A percentile compares a stretch with the other conserved stretches of the same genome.
These are phyloP conservation scores for Tenebrosternarchus preto DNA, from an alignment of 2,113 vertebrate species.

Conservation along the genomic window DNA sequence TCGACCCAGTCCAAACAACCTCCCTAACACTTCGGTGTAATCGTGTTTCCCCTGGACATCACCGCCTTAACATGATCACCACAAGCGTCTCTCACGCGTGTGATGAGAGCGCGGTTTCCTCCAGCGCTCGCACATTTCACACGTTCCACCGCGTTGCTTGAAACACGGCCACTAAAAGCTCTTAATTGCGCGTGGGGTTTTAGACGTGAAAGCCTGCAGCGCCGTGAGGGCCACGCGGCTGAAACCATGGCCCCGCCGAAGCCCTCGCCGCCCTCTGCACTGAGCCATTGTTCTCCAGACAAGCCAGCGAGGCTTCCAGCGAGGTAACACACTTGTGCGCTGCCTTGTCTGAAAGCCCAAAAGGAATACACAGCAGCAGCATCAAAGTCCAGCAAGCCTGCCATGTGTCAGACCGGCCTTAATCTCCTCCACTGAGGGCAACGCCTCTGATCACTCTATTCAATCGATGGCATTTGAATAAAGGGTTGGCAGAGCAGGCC, in stretches of 20 bases:
- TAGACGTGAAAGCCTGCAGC: slow-evolving; percentile 72
- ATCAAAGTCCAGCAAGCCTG: slow-evolving; percentile 79
- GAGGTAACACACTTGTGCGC: slow-evolving; percentile 67
- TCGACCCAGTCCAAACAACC: not conserved
- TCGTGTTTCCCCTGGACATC: not conserved
- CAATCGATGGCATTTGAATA: slow-evolving; percentile 78
- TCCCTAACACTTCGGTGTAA: not conserved
- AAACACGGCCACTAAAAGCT: slow-evolving; percentile 72
- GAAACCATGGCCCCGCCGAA: slow-evolving; percentile 73
- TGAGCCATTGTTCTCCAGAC: slow-evolving; percentile 80
- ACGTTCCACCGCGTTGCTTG: slow-evolving; percentile 67
- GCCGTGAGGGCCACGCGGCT: slow-evolving; percentile 61
- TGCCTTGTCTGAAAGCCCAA: slow-evolving; percentile 75
- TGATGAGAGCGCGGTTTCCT: slow-evolving; percentile 65
- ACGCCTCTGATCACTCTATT: slow-evolving; percentile 77
- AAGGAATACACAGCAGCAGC: slow-evolving; percentile 77
- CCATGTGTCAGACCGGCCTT: slow-evolving; percentile 75
- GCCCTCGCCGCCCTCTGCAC: slow-evolving; percentile 80
- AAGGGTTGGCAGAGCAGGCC: slow-evolving; percentile 74
- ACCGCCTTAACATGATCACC: no score
- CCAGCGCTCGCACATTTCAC: slow-evolving; percentile 58
- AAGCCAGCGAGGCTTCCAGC: slow-evolving; percentile 76
- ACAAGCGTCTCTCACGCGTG: slow-evolving; percentile 25
- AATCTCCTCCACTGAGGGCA: slow-evolving; percentile 76
- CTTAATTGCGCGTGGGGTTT: slow-evolving; percentile 77